Evolutionary conservation across 1,140 invertebrate genomes (phyloP).

Genomic region (Penaeus japonicus): DNA sequence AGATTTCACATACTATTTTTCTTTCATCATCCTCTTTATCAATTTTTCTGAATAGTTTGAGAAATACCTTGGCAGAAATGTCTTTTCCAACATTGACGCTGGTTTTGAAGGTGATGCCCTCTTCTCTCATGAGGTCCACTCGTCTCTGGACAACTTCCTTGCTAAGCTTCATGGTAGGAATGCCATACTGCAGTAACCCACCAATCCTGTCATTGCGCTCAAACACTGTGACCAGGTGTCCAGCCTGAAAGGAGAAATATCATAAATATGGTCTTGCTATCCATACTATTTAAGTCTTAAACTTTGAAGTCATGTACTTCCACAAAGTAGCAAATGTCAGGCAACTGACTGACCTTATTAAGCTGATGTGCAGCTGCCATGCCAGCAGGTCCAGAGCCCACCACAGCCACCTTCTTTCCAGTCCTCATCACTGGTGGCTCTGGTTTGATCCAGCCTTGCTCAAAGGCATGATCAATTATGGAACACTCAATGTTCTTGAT

Average conservation of each 20-base stretch:
- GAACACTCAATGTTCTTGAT: constrained; percentile 99
- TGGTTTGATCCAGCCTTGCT: constrained; percentile 93
- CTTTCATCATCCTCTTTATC: no score
- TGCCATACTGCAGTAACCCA: constrained; percentile 95
- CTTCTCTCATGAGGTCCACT: constrained; percentile 84
- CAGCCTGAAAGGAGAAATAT: constrained; percentile 69
- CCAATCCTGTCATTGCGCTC: constrained; percentile 96
- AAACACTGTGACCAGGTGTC: constrained; percentile 92
- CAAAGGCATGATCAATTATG: constrained; percentile 98
- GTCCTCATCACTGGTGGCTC: constrained; percentile 78
- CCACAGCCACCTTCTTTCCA: constrained; percentile 88
- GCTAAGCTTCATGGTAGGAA: constrained; percentile 96
- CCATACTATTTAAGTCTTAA: background rate
- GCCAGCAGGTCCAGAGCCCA: constrained; percentile 95
- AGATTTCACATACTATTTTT: no score
- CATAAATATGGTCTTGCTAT: background rate
- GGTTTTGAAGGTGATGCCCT: constrained; percentile 92
- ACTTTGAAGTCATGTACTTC: background rate
- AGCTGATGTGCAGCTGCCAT: constrained; percentile 96
- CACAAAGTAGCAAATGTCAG: background rate
- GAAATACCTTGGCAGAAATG: constrained; percentile 71
- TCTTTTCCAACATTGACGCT: constrained; percentile 92
- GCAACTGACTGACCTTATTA: constrained; percentile 76
- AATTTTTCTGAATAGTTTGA: background rate
- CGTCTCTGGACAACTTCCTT: constrained; percentile 92